Base-by-base conservation (phyloP, 2,797 vertebrate species). In the Eulemur rubriventer region DNA sequence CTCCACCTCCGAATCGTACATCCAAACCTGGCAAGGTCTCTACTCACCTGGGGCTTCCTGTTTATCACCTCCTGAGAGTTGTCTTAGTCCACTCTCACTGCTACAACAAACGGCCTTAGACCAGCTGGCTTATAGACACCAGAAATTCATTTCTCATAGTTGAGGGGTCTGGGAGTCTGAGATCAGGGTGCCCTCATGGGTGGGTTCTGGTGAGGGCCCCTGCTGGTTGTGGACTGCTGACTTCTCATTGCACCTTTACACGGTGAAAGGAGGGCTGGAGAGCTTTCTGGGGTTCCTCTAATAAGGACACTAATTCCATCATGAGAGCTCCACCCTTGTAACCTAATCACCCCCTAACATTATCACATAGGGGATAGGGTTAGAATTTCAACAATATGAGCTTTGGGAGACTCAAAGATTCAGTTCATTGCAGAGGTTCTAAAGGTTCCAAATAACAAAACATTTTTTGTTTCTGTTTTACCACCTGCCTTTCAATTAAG, bases 1-100 rank as follows among this genome's bases (percentile, higher is more conserved):
- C 43, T 22, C 52, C 1, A 0, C 1, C 35, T 30, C 1, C 1
- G 30, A 28, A 1, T 7, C 2, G 26, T 2, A 4, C 6, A 1
- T 72, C 69, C 4, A 10, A 18, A n/a, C 1, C 2, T 24, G 48
- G 2, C 75, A 8, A 55, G 50, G 33, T 3, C 50, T 13, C 43
- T 50, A 26, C 35, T 57, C 33, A 0, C 2, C 46, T 33, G 11
- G 11, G 46, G 16, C 24, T 17, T 70, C 24, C 17, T 8, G 6
- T 28, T 16, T 9, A 35, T 26, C 28, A 2, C 11, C 57, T 48
- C 67, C 14, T 2, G 7, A 6, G 12, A 41, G 63, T 14, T 18
- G 14, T 18, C 63, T 46, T 20, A 5, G 22, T 2, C 50, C 38
- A 4, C 4, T n/a, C 38, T 24, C 4, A 3, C n/a, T 33, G n/a